phyloP scores from a whole-genome alignment of 2,113 vertebrate species.

The Brachypodius melanocephalos region DNA sequence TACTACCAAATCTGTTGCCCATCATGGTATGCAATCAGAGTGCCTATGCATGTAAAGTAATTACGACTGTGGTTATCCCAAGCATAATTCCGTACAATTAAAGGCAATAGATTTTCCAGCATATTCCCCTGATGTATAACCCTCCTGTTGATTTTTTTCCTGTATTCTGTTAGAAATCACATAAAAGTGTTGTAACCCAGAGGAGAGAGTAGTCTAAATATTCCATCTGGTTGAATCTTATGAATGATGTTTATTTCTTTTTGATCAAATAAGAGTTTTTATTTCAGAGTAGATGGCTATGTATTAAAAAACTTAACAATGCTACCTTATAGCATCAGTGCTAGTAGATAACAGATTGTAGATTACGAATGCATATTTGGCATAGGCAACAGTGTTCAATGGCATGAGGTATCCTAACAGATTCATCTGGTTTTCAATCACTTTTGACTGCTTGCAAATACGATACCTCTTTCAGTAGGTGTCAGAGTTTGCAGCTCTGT shows the following conservation, averaged over 20 bases:
- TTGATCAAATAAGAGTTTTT: background rate
- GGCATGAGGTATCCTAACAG: conserved; percentile 48
- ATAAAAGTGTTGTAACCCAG: background rate
- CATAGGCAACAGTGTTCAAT: conserved; percentile 63
- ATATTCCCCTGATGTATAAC: background rate
- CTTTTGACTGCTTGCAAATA: conserved; percentile 52
- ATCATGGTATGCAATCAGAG: background rate
- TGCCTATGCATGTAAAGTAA: background rate
- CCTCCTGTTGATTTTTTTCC: background rate
- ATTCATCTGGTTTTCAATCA: conserved; percentile 60
- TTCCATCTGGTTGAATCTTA: background rate
- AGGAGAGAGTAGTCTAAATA: background rate
- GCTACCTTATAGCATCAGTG: conserved; percentile 20
- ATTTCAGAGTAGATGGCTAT: background rate
- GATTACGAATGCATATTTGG: conserved; percentile 61
- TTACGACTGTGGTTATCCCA: background rate
- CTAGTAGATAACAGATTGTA: conserved; percentile 43
- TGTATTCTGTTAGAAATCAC: background rate
- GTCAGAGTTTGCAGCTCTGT: conserved; percentile 66
- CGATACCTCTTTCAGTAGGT: conserved; percentile 62
- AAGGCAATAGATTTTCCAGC: background rate
- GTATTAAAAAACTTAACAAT: conserved; percentile 37
- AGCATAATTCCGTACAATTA: background rate
- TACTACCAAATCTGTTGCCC: conserved; percentile 51
- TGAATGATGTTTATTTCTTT: background rate